phyloP scores from a whole-genome alignment of 2,797 vertebrate species.

The Eptatretus atami region DNA sequence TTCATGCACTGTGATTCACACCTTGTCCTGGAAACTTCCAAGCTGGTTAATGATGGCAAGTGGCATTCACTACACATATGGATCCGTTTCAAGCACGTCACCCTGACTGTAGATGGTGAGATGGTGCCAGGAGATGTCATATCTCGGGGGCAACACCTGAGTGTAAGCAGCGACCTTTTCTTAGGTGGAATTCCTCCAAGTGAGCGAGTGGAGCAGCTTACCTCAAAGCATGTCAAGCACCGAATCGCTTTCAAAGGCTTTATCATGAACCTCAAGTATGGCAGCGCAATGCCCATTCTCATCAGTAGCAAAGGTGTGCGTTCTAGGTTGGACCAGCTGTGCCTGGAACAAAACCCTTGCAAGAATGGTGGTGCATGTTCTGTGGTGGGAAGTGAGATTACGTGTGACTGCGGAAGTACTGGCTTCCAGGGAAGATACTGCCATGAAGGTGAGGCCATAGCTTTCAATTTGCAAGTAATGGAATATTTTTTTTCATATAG shows the following conservation, averaged over 20 bases:
- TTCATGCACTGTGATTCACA: slow-evolving; percentile 77
- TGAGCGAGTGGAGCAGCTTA: slow-evolving; percentile 45
- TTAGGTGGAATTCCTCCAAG: slow-evolving; percentile 55
- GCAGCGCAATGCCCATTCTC: slow-evolving; percentile 42
- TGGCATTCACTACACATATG: slow-evolving; percentile 65
- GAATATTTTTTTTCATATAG: not conserved
- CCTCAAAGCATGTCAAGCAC: slow-evolving; percentile 34
- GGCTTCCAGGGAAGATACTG: slow-evolving; percentile 64
- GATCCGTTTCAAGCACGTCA: slow-evolving; percentile 39
- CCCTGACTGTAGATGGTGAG: slow-evolving; percentile 42
- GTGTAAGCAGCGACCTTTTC: slow-evolving; percentile 71
- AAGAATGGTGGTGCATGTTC: slow-evolving; percentile 78
- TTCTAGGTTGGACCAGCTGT: slow-evolving; percentile 56
- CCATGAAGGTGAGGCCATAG: slow-evolving; percentile 55
- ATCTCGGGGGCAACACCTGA: slow-evolving; percentile 57
- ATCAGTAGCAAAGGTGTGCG: slow-evolving; percentile 45
- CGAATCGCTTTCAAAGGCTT: slow-evolving; percentile 48
- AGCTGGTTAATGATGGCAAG: slow-evolving; percentile 46
- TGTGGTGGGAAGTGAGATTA: slow-evolving; percentile 43
- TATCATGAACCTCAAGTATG: slow-evolving; percentile 59
- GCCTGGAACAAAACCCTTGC: slow-evolving; percentile 44
- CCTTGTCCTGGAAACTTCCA: slow-evolving; percentile 24
- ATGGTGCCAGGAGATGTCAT: slow-evolving; percentile 38
- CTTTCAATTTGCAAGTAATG: too few relatives aligned
- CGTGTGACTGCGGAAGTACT: slow-evolving; percentile 76